These are phyloP conservation scores for Actenoides lindsayi DNA, from an alignment of 2,113 vertebrate species.

Conservation along the genomic window DNA sequence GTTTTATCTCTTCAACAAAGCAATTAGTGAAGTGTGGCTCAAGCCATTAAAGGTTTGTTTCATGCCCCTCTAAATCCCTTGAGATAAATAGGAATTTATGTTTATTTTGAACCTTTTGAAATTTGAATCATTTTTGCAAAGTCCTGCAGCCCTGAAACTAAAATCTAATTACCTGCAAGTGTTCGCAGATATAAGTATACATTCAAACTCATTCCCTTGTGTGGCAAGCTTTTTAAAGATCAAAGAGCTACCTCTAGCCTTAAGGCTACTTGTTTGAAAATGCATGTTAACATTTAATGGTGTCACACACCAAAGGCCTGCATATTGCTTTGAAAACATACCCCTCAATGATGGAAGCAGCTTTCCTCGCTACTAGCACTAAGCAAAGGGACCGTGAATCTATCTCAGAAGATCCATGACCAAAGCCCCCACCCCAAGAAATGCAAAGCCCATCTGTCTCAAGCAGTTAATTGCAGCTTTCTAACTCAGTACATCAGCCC, in stretches of 20 bases:
- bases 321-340: neutral
- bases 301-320: conserved; percentile 20
- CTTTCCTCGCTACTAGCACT: neutral
- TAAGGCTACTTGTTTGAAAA: conserved; percentile 50
- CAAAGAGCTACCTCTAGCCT: conserved; percentile 58
- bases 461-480: neutral
- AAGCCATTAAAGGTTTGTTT: conserved; percentile 54
- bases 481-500: neutral
- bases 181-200: conserved; percentile 16
- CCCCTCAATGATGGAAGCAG: neutral
- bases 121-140: conserved; percentile 51
- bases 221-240: conserved; percentile 60
- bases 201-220: conserved; percentile 12
- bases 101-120: conserved; percentile 67
- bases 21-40: conserved; percentile 53
- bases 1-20: conserved; percentile 56
- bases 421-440: neutral
- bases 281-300: conserved; percentile 16
- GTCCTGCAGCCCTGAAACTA: conserved; percentile 40
- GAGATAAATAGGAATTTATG: conserved; percentile 47
- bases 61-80: conserved; percentile 18
- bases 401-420: neutral
- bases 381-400: neutral
- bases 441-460: neutral
- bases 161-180: conserved; percentile 65